These are phyloP conservation scores for Gymnodraco acuticeps DNA, from an alignment of 2,797 vertebrate species.

Conservation along the genomic window DNA sequence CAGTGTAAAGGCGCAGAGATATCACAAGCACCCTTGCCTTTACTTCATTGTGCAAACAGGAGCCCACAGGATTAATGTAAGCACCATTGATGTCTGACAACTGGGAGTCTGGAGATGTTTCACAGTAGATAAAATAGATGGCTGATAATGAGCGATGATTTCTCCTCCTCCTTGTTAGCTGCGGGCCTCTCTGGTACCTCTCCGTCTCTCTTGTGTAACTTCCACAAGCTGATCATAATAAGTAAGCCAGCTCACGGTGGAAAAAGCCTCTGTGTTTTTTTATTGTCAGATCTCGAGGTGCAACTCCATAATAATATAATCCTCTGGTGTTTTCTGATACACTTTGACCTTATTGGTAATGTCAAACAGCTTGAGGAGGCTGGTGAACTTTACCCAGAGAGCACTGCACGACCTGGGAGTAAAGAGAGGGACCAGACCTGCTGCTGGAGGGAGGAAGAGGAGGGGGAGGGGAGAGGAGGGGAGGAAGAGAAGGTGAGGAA, in stretches of 20 bases:
- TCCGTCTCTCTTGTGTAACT: conserved; percentile 73
- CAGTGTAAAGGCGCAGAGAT: conserved; percentile 77
- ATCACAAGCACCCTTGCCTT: conserved; percentile 78
- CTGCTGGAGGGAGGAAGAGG: too few relatives aligned
- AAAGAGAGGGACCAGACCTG: conserved; percentile 61
- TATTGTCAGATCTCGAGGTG: conserved; percentile 31
- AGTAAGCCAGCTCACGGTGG: conserved; percentile 35
- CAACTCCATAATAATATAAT: conserved; percentile 64
- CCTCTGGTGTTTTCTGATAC: conserved; percentile 76
- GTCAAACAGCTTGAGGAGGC: conserved; percentile 83
- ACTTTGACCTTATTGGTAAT: conserved; percentile 84
- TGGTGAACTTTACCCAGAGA: conserved; percentile 82
- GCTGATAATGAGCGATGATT: conserved; percentile 79
- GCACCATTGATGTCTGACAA: conserved; percentile 81
- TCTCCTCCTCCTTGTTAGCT: conserved; percentile 59
- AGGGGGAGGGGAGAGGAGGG: too few relatives aligned
- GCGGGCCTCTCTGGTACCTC: conserved; percentile 66
- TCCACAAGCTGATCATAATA: conserved; percentile 58
- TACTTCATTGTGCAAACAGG: conserved; percentile 80
- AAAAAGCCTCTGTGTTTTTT: conserved; percentile 16
- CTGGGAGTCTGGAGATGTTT: conserved; percentile 80
- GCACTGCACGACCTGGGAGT: conserved; percentile 67
- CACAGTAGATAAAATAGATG: conserved; percentile 82
- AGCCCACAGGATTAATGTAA: conserved; percentile 82
- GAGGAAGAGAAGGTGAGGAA: too few relatives aligned